phyloP scores from a whole-genome alignment of 2,797 vertebrate genomes.

The Ammospiza maritima region DNA sequence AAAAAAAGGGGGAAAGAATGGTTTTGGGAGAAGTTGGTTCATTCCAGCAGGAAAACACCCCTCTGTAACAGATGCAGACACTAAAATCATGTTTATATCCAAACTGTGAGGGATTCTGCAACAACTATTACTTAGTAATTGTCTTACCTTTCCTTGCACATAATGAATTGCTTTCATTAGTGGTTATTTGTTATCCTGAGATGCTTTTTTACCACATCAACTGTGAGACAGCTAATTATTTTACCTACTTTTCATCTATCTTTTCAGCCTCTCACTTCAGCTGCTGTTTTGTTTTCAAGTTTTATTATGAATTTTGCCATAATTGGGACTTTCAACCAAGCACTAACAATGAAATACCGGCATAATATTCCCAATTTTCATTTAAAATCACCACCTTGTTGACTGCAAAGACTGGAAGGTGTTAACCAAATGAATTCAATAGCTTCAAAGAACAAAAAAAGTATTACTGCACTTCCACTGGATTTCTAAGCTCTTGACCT shows the following conservation, averaged over 20 bases:
- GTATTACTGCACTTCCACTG: background rate
- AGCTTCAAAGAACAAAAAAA: constrained; percentile 20
- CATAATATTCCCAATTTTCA: background rate
- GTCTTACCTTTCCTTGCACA: background rate
- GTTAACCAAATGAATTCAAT: background rate
- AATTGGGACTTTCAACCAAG: background rate
- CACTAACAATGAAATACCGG: background rate
- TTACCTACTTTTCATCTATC: background rate
- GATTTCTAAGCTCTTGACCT: background rate
- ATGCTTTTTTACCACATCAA: background rate
- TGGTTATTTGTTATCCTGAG: background rate
- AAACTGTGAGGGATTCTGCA: background rate
- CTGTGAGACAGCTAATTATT: constrained; percentile 9
- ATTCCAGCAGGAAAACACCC: background rate
- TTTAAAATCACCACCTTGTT: background rate
- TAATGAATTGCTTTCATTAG: background rate
- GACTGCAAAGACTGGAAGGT: background rate
- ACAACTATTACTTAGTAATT: background rate
- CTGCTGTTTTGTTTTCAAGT: background rate
- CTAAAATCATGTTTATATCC: background rate
- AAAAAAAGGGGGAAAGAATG: fast-evolving
- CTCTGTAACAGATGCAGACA: background rate
- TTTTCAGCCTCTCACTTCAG: background rate
- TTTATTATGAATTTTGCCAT: background rate
- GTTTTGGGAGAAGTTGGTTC: background rate